Evolutionary conservation across 2,113 vertebrate genomes (phyloP), one percentile per base, ranked within the genome.

Genomic region (Sapayoa aenigma): DNA sequence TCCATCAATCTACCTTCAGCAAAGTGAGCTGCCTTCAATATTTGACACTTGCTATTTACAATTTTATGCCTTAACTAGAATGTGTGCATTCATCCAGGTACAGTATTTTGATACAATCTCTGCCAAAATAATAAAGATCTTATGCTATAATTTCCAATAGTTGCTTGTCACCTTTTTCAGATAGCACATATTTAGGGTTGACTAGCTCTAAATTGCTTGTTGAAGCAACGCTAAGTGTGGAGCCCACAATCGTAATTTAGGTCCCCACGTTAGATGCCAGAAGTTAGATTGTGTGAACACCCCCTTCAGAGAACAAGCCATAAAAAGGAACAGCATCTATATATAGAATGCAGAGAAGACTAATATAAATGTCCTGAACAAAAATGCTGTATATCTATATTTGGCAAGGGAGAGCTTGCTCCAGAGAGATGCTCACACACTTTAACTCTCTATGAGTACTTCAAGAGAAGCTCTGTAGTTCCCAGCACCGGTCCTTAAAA

Each of bases 331-430:
- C 5, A 83, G n/a, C 18, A 84, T 72, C 47, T 84, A 58, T 68
- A 46, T 93, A 95, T 42, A 80, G 92, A 90, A 88, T 44, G 39
- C 39, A 77, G 79, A 49, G 44, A 52, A 94, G 65, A 42, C 55
- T 73, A 80, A 91, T 87, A 95, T 31, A 93, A 92, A 84, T 81
- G 30, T 86, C 68, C 33, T 4, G 12, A 84, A 67, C 25, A 90
- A 91, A 95, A 93, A 86, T 39, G 72, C 42, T 95, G 6, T 56
- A n/a, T 44, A 31, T 71, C 87, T 96, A 55, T 87, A 67, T 93
- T 71, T 77, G 75, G 67, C 47, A 67, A 93, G 35, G 37, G 71
- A 92, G 91, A 85, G 39, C 35, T 42, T 44, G 33, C 35, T 95
- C 71, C 72, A 77, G 42, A 84, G 83, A 93, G 47, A n/a, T 17